Base-by-base conservation (phyloP, 2,888 invertebrate genomes). In the Mesochorus sp. region DNA sequence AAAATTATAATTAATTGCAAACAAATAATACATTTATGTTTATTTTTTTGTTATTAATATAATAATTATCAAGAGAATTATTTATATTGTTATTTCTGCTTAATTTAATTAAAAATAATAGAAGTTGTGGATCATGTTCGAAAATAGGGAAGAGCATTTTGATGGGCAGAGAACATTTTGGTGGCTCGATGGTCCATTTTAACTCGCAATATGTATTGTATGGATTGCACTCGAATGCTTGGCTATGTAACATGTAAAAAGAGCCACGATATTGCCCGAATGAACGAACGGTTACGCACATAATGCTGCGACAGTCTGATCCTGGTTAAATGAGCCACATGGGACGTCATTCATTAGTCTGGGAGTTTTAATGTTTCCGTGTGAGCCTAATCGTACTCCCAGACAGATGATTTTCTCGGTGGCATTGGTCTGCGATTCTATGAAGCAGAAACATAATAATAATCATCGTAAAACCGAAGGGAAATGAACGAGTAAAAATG, bases 301-400 rank as follows among this genome's bases (percentile, higher is more conserved):
- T 70, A 68, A 74, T 64, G 28, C 49, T 6, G 26, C 42, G n/a
- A n/a, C 44, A 57, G 74, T 49, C 51, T 79, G 66, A 74, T 76
- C 55, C 70, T 49, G 24, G 47, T 53, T 67, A 55, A 77, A 77
- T 57, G 70, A 47, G 59, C 44, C 51, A 28, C 39, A 26, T 28
- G 47, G 39, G 24, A 74, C 67, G 78, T 76, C 76, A 80, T 78
- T 73, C 73, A 70, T 61, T 34, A 59, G 73, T 51, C 39, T 53
- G 34, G 68, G 39, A 39, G 39, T 28, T 49, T 14, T 24, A 55
- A 17, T 19, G 8, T n/a, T 62, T 39, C 67, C 55, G 71, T 64
- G 17, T 21, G 61, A 79, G n/a, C n/a, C 62, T 80, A 80, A 80
- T 79, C 73, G 79, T 57, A 42, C 61, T 57, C 66, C 55, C 47